Evolutionary conservation across 2,797 vertebrate genomes (phyloP), one percentile per base, ranked within the genome.

Genomic region (Rallus crepitans): DNA sequence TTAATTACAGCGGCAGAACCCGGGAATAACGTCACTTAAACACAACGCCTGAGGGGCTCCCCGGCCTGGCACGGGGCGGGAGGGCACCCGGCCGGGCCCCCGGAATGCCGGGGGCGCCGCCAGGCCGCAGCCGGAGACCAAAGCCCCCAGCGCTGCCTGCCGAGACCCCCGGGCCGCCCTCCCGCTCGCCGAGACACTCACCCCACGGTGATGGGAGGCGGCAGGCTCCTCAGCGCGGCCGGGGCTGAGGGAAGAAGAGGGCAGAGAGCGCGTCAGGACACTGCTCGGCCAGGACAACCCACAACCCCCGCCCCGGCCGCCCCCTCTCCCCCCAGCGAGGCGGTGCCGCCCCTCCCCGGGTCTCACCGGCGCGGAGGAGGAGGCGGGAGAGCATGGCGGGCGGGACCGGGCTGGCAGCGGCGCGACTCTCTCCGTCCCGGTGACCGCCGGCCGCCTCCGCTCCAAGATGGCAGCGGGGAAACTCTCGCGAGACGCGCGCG

Each of bases 311-410:
- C 42, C 42, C 42, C 42, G 42, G 42, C 42, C 42, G 9, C 42
- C 42, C 42, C 42, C 18, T 45, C 18, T 19, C 42, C 42, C 42
- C 42, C 4, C 18, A 45, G 42, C 18, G 18, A 45, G 18, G 42
- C 42, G 11, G 23, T 47, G 4, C 9, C 4, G 2, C 30, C 31
- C 7, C 35, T 35, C 13, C 42, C 9, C 4, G 5, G 37, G 37
- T 39, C 95, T 94, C 71, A 95, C 96, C 96, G 45, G 88, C 90
- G 31, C 96, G 82, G 52, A 97, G 96, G 35, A 94, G 79, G 63
- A 97, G 94, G 39, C 97, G 97, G 61, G 91, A 90, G 16, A 94
- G 64, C 96, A 97, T 97, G 33, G 56, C 69, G 76, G 55, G 25
- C 16, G 10, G 31, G 15, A 3, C 14, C 6, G 17, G 15, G 6